phyloP scores from a whole-genome alignment of 2,888 invertebrate species.

The Rhimphoctona megacephalus region DNA sequence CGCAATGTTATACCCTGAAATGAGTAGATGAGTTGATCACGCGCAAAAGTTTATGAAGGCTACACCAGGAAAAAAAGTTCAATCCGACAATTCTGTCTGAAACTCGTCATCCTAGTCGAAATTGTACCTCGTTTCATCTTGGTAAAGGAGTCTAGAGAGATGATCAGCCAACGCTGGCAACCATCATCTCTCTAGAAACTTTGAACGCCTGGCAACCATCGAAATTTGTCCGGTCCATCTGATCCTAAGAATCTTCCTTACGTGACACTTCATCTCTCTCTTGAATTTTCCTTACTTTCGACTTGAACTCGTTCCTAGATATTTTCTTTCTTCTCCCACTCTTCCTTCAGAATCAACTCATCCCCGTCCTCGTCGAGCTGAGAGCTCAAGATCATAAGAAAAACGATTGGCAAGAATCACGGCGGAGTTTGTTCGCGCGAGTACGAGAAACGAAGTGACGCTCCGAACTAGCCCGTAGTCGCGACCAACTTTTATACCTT shows the following conservation, averaged over 20 bases:
- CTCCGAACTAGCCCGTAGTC: slow-evolving; percentile 19
- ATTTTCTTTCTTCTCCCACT: slow-evolving; percentile 29
- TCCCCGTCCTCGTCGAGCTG: neutral
- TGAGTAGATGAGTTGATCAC: slow-evolving; percentile 28
- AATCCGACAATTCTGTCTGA: slow-evolving; percentile 29
- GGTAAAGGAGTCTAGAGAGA: slow-evolving; percentile 43
- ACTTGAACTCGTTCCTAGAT: neutral
- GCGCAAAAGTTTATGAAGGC: slow-evolving; percentile 4
- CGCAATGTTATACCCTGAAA: slow-evolving; percentile 4
- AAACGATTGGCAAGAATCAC: slow-evolving; percentile 58
- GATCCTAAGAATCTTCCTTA: slow-evolving; percentile 49
- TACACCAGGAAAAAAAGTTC: slow-evolving; percentile 37
- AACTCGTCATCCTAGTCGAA: slow-evolving; percentile 47
- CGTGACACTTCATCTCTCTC: slow-evolving; percentile 57
- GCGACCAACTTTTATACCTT: slow-evolving; percentile 55
- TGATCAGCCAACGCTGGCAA: slow-evolving; percentile 32
- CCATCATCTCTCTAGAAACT: slow-evolving; percentile 50
- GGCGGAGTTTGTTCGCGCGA: slow-evolving; percentile 54
- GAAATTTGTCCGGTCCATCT: slow-evolving; percentile 61
- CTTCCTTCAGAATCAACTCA: slow-evolving; percentile 12
- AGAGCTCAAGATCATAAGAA: slow-evolving; percentile 28
- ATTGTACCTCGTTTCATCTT: slow-evolving; percentile 64
- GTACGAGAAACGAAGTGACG: slow-evolving; percentile 30
- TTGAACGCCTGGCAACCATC: slow-evolving; percentile 38
- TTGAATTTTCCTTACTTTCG: slow-evolving; percentile 25